A percentile compares a stretch with the other conserved stretches of the same genome.
These are phyloP conservation scores for Marmota flaviventris DNA, from an alignment of 2,113 vertebrate genomes.

Conservation along the genomic window DNA sequence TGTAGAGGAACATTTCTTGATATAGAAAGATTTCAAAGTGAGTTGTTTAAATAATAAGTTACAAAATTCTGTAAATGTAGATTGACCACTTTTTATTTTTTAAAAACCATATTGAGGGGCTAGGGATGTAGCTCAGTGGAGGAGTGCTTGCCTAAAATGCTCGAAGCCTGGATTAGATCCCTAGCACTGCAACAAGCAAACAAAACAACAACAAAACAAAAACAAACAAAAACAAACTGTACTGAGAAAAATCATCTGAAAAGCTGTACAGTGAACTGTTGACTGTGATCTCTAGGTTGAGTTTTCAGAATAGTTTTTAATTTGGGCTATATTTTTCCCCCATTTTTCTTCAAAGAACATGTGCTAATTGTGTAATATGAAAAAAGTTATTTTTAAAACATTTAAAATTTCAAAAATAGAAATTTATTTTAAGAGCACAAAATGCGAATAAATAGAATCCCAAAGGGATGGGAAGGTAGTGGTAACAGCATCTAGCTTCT, in stretches of 20 bases:
- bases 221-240: neutral
- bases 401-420: slow-evolving; percentile 64
- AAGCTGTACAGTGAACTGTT: slow-evolving; percentile 27
- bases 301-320: slow-evolving; percentile 64
- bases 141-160: too few species aligned
- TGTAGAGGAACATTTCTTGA: slow-evolving; percentile 12
- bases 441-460: slow-evolving; percentile 48
- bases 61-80: neutral
- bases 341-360: slow-evolving; percentile 70
- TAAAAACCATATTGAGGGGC: neutral
- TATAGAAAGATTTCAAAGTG: slow-evolving; percentile 31
- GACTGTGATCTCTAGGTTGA: slow-evolving; percentile 49
- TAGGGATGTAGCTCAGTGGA: too few species aligned
- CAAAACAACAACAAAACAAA: too few species aligned
- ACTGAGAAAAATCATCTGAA: neutral
- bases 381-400: slow-evolving; percentile 71
- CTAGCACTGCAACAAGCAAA: neutral
- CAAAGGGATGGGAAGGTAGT: neutral
- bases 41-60: slow-evolving; percentile 11
- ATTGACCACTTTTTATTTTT: neutral
- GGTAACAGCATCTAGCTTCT: neutral
- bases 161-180: too few species aligned
- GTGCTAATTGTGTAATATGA: slow-evolving; percentile 72
- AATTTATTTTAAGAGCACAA: slow-evolving; percentile 55
- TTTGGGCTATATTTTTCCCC: slow-evolving; percentile 42